Percentiles rank a stretch among this genome's conserved stretches.
Evolutionary conservation across 2,797 vertebrate species (phyloP).

Genomic region (Eleutherodactylus coqui): DNA sequence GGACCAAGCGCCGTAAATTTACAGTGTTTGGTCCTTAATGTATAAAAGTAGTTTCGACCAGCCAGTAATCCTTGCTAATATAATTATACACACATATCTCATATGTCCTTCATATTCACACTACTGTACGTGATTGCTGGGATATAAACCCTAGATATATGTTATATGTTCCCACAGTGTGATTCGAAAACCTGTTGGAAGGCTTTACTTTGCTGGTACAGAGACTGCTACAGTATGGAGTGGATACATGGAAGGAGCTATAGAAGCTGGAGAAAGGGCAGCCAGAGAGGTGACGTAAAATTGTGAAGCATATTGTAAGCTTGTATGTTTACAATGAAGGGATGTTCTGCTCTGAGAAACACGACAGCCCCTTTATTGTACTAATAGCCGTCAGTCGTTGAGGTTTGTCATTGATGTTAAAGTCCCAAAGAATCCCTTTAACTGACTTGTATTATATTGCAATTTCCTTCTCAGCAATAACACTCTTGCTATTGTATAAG

Average conservation of each 20-base stretch:
- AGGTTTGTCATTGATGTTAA: neutral
- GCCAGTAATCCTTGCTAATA: neutral
- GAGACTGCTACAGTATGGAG: constrained; percentile 81
- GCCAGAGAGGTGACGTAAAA: constrained; percentile 77
- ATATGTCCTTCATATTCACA: neutral
- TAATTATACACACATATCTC: constrained; percentile 10
- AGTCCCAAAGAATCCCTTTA: neutral
- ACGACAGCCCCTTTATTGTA: neutral
- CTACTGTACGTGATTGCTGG: neutral
- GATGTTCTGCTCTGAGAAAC: neutral
- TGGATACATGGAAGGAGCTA: constrained; percentile 82
- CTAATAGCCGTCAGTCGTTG: neutral
- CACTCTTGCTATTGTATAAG: neutral
- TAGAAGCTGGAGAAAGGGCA: constrained; percentile 79
- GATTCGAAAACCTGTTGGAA: constrained; percentile 76
- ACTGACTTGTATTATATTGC: neutral
- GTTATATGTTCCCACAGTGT: constrained; percentile 68
- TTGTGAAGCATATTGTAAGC: neutral
- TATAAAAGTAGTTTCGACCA: neutral
- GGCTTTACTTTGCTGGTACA: constrained; percentile 79
- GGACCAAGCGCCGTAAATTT: too few relatives aligned
- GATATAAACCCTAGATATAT: neutral
- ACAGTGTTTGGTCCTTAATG: too few relatives aligned
- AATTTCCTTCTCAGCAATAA: neutral
- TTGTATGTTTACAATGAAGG: neutral